Conservation (phyloP, 2,888 invertebrate species). For the Drosophila koepferae region DNA sequence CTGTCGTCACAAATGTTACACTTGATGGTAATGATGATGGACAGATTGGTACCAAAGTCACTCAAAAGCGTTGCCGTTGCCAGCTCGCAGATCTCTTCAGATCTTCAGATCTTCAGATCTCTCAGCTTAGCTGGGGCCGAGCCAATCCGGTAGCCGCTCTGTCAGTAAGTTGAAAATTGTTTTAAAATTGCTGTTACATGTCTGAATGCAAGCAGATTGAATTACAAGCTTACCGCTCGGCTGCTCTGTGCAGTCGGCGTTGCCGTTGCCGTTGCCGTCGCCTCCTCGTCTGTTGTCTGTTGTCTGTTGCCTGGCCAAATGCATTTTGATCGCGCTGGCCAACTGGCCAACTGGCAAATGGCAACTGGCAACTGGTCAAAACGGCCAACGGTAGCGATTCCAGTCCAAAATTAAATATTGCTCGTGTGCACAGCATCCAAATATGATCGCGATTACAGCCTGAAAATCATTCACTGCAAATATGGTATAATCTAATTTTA, state of each 20-base stretch:
- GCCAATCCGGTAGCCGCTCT: conserved; percentile 80
- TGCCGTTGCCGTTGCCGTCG: not conserved
- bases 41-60: conserved; percentile 84
- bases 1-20: conserved; percentile 81
- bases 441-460: conserved; percentile 57
- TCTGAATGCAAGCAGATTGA: conserved; percentile 84
- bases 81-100: conserved; percentile 44
- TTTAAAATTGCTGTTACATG: conserved; percentile 84
- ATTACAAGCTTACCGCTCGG: conserved; percentile 78
- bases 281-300: not conserved
- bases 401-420: conserved; percentile 71
- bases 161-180: conserved; percentile 84
- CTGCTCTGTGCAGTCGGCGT: conserved; percentile 5
- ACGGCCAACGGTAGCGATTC: conserved; percentile 43
- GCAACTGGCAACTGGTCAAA: conserved; percentile 13
- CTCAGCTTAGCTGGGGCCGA: conserved; percentile 64
- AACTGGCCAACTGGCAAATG: conserved; percentile 24
- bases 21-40: conserved; percentile 84
- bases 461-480: conserved; percentile 72
- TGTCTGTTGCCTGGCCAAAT: conserved; percentile 42
- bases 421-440: conserved; percentile 52
- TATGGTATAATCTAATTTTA: conserved; percentile 84
- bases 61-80: conserved; percentile 74
- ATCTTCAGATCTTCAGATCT: conserved; percentile 42
- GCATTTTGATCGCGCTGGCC: conserved; percentile 50